A percentile compares a stretch with the other conserved stretches of the same genome.
Evolutionary conservation across 2,113 vertebrate genomes (phyloP).

Genomic region (Phoxinus phoxinus): DNA sequence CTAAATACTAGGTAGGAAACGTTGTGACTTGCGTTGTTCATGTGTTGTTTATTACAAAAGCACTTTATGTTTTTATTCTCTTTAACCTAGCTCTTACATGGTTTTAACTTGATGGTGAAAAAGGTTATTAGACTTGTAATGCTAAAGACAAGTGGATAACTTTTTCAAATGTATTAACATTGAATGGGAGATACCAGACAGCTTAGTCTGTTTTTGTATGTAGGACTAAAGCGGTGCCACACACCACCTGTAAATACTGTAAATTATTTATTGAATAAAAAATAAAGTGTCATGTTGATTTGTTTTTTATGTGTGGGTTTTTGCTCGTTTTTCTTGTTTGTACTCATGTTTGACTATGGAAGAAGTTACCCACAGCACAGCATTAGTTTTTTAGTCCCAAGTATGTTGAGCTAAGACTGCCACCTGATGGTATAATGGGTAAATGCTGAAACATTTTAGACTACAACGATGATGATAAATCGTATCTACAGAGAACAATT

Average conservation of each 20-base stretch:
- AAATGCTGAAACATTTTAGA: not conserved
- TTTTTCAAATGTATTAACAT: conserved; percentile 54
- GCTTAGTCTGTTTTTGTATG: conserved; percentile 75
- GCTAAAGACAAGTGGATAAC: conserved; percentile 50
- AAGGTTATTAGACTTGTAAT: conserved; percentile 59
- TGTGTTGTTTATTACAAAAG: conserved; percentile 74
- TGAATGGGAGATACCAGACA: conserved; percentile 68
- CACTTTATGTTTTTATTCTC: conserved; percentile 79
- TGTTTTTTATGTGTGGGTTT: conserved; percentile 59
- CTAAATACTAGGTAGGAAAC: conserved; percentile 36
- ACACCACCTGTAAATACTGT: conserved; percentile 88
- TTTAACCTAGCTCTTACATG: conserved; percentile 69
- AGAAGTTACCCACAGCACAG: conserved; percentile 1
- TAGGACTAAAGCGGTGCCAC: conserved; percentile 78
- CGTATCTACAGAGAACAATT: not conserved
- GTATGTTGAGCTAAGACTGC: conserved; percentile 52
- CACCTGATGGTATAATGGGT: conserved; percentile 63
- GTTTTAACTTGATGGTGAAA: conserved; percentile 64
- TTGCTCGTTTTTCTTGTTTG: not conserved
- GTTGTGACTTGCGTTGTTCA: conserved; percentile 63
- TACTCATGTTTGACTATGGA: not conserved
- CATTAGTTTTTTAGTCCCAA: not conserved
- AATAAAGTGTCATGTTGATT: conserved; percentile 81
- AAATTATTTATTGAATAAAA: conserved; percentile 99
- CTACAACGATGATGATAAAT: not conserved